Base-by-base conservation (phyloP, 2,797 vertebrate species). In the Heliangelus exortis region DNA sequence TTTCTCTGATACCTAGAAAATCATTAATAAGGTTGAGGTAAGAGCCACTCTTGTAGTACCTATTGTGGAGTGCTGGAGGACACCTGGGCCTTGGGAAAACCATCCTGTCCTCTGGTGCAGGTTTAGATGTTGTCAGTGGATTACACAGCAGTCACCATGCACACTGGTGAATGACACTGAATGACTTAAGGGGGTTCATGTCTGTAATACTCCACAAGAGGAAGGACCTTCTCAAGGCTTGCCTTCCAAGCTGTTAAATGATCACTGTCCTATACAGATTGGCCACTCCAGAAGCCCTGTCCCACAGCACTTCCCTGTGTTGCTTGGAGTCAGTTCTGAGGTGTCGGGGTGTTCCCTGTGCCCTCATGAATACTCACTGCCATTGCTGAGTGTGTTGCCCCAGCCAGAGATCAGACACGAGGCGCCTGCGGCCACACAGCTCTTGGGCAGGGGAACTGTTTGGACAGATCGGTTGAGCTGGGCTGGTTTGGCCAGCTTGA, bases 401-500 rank as follows among this genome's bases (percentile, higher is more conserved):
- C 98, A 98, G 84, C 98, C 98, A 3, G 98, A 98, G 84, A 99
- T 97, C 2, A 23, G 83, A 93, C 99, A 99, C 73, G 81, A 79
- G 78, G 98, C 98, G 76, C 98, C 98, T 13, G 97, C 57, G 2
- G 92, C 9, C 21, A 94, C 97, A 5, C 98, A 98, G 94, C 87
- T 91, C 13, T 26, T 97, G 53, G 99, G 98, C 67, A 99, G 97
- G 91, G 97, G 3, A 59, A 99, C 9, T 9, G 98, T 62, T 86
- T 98, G 94, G 68, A 99, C 98, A 5, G 97, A 96, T 6, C 20
- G 1, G 84, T 96, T 98, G 89, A 99, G 76, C 34, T 6, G 54
- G 73, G 98, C 98, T 7, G 98, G 76, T 7, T 21, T 51, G 89
- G 97, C 95, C 90, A 99, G 96, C 95, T 98, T 98, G 96, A 99